Conservation (phyloP, 2,113 vertebrate genomes). For the Microcebus ravelobensis region DNA sequence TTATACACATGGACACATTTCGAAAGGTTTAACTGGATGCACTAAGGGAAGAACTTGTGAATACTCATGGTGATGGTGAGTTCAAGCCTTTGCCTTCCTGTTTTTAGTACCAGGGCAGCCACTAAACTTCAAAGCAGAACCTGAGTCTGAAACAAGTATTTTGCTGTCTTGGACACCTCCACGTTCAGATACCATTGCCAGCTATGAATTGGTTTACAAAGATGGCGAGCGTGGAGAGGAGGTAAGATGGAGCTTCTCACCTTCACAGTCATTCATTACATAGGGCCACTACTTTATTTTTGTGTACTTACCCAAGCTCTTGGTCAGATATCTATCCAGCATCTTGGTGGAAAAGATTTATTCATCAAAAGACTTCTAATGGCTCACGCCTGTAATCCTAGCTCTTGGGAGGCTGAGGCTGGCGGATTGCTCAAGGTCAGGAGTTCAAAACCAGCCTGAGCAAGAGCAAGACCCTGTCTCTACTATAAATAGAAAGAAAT, state of each 20-base stretch:
- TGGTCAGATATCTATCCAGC: neutral
- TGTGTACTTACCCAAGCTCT: neutral
- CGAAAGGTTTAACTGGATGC: neutral
- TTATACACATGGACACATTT: neutral
- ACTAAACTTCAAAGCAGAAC: constrained; percentile 96
- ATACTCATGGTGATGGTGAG: neutral
- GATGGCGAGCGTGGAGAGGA: constrained; percentile 97
- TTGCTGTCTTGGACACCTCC: constrained; percentile 97
- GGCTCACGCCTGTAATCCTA: too few species aligned
- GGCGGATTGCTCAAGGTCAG: too few species aligned
- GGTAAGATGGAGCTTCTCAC: constrained; percentile 81
- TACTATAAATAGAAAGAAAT: too few species aligned
- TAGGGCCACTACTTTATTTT: neutral
- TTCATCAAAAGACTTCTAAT: neutral
- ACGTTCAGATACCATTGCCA: constrained; percentile 95
- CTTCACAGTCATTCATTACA: fast-evolving
- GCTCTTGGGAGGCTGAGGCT: too few species aligned
- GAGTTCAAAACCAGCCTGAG: too few species aligned
- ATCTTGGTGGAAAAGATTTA: neutral
- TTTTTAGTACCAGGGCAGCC: constrained; percentile 96
- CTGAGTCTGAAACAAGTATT: constrained; percentile 98
- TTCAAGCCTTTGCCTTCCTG: constrained; percentile 40
- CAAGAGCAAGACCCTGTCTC: too few species aligned
- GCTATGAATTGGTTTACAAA: constrained; percentile 96
- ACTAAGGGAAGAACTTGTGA: neutral